Conservation (phyloP, 2,888 invertebrate species). For the Chymomyza amoena region DNA sequence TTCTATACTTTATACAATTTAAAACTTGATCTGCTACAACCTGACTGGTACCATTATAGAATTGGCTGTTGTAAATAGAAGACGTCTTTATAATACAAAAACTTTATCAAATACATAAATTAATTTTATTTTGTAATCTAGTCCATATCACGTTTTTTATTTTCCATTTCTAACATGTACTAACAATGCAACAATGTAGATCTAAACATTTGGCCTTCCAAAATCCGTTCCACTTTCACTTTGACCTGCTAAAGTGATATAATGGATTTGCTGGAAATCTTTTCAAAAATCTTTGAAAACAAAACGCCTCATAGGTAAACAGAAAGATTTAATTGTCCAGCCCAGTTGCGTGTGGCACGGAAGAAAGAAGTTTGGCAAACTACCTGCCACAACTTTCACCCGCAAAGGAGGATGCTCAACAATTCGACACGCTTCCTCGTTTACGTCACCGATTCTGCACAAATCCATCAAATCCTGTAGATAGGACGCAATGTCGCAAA, state of each 20-base stretch:
- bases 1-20: too few relatives aligned
- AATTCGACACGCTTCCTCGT: background rate
- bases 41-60: too few relatives aligned
- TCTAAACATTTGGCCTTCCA: too few relatives aligned
- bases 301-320: slow-evolving; percentile 41
- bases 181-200: too few relatives aligned
- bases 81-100: too few relatives aligned
- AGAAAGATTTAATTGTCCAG: slow-evolving; percentile 23
- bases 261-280: slow-evolving; percentile 15
- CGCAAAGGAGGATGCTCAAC: too few relatives aligned
- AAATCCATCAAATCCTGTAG: slow-evolving; percentile 56
- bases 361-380: slow-evolving; percentile 34
- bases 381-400: slow-evolving; percentile 64
- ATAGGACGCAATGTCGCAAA: slow-evolving; percentile 62
- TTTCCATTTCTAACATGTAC: too few relatives aligned
- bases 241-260: slow-evolving; percentile 3
- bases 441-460: slow-evolving; percentile 44
- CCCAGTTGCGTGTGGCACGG: slow-evolving; percentile 39
- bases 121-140: too few relatives aligned
- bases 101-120: too few relatives aligned
- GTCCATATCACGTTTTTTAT: too few relatives aligned
- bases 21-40: too few relatives aligned
- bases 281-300: slow-evolving; percentile 29
- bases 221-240: slow-evolving; percentile 40
- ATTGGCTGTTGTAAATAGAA: too few relatives aligned